Percentiles rank a stretch among this genome's conserved stretches.
These are phyloP conservation scores for Philopotamus ludificatus DNA, from an alignment of 1,140 invertebrate species.

Conservation along the genomic window DNA sequence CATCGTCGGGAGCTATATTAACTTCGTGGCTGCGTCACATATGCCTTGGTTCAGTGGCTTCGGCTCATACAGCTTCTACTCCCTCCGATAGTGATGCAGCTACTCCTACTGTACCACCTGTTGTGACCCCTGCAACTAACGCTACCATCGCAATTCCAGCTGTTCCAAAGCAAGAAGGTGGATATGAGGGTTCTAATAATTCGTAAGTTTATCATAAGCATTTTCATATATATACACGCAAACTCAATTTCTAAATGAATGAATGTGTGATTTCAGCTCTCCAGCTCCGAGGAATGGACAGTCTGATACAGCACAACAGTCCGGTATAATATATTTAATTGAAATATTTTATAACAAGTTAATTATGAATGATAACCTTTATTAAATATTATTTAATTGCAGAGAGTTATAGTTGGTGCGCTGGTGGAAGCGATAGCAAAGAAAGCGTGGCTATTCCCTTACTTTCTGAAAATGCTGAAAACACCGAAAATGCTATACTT, in stretches of 20 bases:
- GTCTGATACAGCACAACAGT: constrained; percentile 49
- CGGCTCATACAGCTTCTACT: constrained; percentile 44
- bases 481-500: constrained; percentile 46
- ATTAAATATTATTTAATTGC: constrained; percentile 20
- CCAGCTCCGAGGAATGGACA: constrained; percentile 49
- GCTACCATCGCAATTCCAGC: constrained; percentile 44
- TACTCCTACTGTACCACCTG: constrained; percentile 36
- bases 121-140: constrained; percentile 41
- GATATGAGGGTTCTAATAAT: constrained; percentile 28
- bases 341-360: too few relatives aligned
- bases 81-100: constrained; percentile 42
- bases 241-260: not conserved
- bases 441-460: constrained; percentile 43
- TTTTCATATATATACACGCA: constrained; percentile 1
- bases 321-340: too few relatives aligned
- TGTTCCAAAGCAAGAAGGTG: constrained; percentile 1
- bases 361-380: too few relatives aligned
- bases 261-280: constrained; percentile 42
- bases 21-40: constrained; percentile 37
- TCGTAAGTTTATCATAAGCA: constrained; percentile 17
- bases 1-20: constrained; percentile 45
- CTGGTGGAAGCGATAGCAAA: constrained; percentile 48
- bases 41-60: constrained; percentile 43
- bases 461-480: constrained; percentile 44
- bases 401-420: constrained; percentile 54